Evolutionary conservation across 2,797 vertebrate species (phyloP).

Genomic region (Mallotus villosus): DNA sequence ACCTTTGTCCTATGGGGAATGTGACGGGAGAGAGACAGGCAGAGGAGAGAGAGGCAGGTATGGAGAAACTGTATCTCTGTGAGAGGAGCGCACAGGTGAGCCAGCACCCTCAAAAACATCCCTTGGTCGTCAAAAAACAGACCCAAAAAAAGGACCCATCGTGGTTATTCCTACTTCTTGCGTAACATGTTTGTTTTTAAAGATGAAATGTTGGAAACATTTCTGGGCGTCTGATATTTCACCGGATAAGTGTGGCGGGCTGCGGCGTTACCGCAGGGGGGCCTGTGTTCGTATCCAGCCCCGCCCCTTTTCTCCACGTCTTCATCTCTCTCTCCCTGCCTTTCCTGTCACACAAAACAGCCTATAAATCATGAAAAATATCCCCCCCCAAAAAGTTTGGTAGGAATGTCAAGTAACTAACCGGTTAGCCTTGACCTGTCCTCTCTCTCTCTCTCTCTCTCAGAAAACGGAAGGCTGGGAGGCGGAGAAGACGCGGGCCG

Average conservation of each 20-base stretch:
- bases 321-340: too few relatives aligned
- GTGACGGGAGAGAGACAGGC: conserved; percentile 42
- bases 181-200: neutral
- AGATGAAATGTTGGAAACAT: too few relatives aligned
- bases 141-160: neutral
- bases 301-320: too few relatives aligned
- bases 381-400: too few relatives aligned
- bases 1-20: conserved; percentile 62
- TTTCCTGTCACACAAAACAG: too few relatives aligned
- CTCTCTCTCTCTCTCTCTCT: conserved; percentile 42
- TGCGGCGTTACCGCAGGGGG: too few relatives aligned
- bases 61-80: conserved; percentile 72
- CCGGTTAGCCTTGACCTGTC: neutral
- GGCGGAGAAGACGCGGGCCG: conserved; percentile 80
- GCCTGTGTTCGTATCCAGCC: too few relatives aligned
- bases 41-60: conserved; percentile 45
- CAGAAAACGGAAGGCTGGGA: conserved; percentile 95
- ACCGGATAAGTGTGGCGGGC: too few relatives aligned
- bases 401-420: neutral
- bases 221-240: too few relatives aligned
- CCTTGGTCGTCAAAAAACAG: too few relatives aligned
- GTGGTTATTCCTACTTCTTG: neutral
- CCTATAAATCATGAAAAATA: too few relatives aligned
- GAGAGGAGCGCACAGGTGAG: conserved; percentile 60
- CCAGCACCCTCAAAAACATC: neutral